These are phyloP conservation scores for Drosophila phalerata DNA, from an alignment of 2,888 invertebrate species.

Conservation along the genomic window DNA sequence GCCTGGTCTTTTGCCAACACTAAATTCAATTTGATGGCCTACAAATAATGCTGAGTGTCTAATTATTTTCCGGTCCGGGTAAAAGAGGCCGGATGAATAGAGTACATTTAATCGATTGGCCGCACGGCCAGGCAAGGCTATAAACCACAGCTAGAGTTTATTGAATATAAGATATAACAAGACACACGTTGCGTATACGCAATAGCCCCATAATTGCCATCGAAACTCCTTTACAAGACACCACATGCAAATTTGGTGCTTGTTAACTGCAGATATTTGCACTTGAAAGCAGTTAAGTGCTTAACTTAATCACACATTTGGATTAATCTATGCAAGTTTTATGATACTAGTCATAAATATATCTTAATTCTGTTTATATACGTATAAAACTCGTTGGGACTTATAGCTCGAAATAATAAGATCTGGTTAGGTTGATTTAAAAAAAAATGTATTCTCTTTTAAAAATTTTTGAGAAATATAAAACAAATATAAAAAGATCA, in stretches of 20 bases:
- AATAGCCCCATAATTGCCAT: conserved; percentile 27
- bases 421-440: no score
- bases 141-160: conserved; percentile 47
- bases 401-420: not conserved
- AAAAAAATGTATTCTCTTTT: no score
- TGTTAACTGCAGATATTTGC: conserved; percentile 55
- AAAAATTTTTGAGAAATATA: no score
- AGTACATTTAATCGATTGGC: conserved; percentile 35
- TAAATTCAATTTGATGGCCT: conserved; percentile 80
- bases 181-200: conserved; percentile 62
- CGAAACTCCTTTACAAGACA: conserved; percentile 4
- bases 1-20: conserved; percentile 58
- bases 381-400: not conserved
- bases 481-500: no score
- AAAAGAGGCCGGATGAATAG: conserved; percentile 8
- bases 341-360: conserved; percentile 1
- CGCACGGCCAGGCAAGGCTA: conserved; percentile 11
- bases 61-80: conserved; percentile 67
- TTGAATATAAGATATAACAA: conserved; percentile 43
- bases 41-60: conserved; percentile 80
- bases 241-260: conserved; percentile 40
- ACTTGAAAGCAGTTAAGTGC: conserved; percentile 41
- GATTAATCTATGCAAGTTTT: conserved; percentile 24
- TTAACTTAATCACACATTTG: not conserved
- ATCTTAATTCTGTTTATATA: not conserved